Percentiles rank a stretch among this genome's conserved stretches.
Conservation (phyloP, 2,888 invertebrate genomes). For the Aelia acuminata region DNA sequence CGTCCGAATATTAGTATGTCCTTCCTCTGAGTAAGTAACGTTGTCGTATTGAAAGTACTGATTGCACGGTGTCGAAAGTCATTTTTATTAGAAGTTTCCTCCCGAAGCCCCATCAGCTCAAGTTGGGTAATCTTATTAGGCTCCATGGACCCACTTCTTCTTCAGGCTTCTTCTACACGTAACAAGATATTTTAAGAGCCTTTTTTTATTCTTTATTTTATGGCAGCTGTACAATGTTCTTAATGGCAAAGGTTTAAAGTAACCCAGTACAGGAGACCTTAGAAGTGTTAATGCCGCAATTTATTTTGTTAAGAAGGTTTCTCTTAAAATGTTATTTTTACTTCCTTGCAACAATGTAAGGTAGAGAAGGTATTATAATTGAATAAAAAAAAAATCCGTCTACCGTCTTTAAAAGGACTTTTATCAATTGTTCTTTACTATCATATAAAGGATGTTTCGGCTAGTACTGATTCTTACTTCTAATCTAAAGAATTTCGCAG, state of each 20-base stretch:
- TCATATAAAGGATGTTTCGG: no score
- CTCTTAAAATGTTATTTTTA: background rate
- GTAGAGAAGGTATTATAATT: background rate
- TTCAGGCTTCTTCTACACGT: conserved; percentile 28
- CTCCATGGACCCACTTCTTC: background rate
- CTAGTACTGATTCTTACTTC: no score
- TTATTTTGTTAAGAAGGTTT: background rate
- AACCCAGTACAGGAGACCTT: background rate
- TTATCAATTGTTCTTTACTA: no score
- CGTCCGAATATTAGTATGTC: background rate
- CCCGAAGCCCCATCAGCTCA: conserved; percentile 15
- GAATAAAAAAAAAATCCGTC: no score
- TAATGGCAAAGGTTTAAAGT: conserved; percentile 19
- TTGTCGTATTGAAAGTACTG: background rate
- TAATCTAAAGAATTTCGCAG: no score
- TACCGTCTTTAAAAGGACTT: no score
- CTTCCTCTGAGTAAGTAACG: background rate
- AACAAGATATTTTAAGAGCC: conserved; percentile 14
- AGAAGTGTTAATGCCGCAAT: conserved; percentile 18
- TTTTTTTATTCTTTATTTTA: conserved; percentile 4
- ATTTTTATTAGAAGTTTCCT: conserved; percentile 5
- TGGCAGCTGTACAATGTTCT: background rate
- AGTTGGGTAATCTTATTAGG: conserved; percentile 30
- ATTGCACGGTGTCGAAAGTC: background rate
- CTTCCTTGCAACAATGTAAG: background rate